Evolutionary conservation across 2,888 invertebrate genomes (phyloP), one percentile per base, ranked within the genome.

Genomic region (Himalopsyche tibetana): DNA sequence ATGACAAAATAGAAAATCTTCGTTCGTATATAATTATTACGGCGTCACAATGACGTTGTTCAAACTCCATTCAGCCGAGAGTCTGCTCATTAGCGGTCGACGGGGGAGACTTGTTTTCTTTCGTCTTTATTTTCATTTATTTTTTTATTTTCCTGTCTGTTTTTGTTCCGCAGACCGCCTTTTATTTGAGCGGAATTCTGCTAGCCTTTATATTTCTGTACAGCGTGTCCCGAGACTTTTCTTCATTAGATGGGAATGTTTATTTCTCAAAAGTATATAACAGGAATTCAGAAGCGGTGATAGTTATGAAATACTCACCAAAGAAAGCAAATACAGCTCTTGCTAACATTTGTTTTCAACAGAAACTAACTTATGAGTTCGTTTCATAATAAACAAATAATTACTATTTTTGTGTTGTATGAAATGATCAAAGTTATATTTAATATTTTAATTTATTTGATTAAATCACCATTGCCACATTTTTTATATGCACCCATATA

Each of bases 51-150:
- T 69, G 81, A 82, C 81, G 85, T 79, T 85, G 83, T 85, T 85
- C 85, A 69, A 85, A 85, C 85, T 82, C 84, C 80, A 85, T 85
- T 85, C 85, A 80, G 69, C 85, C 74, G 82, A 82, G 82, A 82
- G 87, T 45, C 85, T 63, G 83, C 87, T 87, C 87, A 87, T 87
- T 87, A 87, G 87, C 80, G 87, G 81, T 82, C 79, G 83, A 28
- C 83, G 45, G 83, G 80, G 83, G 82, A 80, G 80, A 55, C 83
- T 83, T 82, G 82, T 82, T 83, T 42, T 40, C 83, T 85, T 85
- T 85, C 83, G 45, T 85, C 83, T 45, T 83, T 83, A 83, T 83
- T 42, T 83, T 83, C 80, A 83, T 86, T 86, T 86, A 83, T 86
- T 80, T 83, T 86, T 83, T 83, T 83, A 79, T 85, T 85, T 82